phyloP scores from a whole-genome alignment of 2,113 vertebrate species.

The Hemicordylus capensis region DNA sequence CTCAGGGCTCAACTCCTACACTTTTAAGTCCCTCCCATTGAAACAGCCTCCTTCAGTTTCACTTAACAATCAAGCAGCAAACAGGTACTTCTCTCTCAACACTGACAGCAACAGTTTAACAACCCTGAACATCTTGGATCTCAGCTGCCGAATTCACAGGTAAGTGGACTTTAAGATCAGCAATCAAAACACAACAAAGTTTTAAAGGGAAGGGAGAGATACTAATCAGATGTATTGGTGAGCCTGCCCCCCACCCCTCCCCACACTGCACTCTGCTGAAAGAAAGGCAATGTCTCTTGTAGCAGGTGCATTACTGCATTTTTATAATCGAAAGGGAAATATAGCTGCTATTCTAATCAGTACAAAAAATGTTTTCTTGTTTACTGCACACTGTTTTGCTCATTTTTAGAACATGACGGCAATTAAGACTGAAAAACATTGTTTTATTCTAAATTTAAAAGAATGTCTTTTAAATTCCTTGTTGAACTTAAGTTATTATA shows the following conservation, averaged over 20 bases:
- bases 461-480: not conserved
- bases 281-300: slow-evolving; percentile 14
- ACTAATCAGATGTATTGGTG: not conserved
- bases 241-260: not conserved
- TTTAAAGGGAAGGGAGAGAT: not conserved
- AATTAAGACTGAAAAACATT: not conserved
- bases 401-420: not conserved
- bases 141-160: slow-evolving; percentile 55
- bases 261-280: too few species aligned
- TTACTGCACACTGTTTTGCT: not conserved
- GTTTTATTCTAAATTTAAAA: not conserved
- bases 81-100: slow-evolving; percentile 76
- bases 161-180: slow-evolving; percentile 62
- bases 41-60: slow-evolving; percentile 87
- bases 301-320: slow-evolving; percentile 70
- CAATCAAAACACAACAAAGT: not conserved
- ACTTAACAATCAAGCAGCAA: slow-evolving; percentile 79
- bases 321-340: slow-evolving; percentile 36
- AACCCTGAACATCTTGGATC: slow-evolving; percentile 24
- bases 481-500: not conserved
- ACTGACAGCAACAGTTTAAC: slow-evolving; percentile 65
- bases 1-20: slow-evolving; percentile 92
- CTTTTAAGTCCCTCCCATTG: slow-evolving; percentile 90
- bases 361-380: not conserved
- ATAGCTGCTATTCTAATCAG: not conserved